Evolutionary conservation across 1,140 invertebrate genomes (phyloP), one percentile per base, ranked within the genome.

Genomic region (Drosophila baimaii): DNA sequence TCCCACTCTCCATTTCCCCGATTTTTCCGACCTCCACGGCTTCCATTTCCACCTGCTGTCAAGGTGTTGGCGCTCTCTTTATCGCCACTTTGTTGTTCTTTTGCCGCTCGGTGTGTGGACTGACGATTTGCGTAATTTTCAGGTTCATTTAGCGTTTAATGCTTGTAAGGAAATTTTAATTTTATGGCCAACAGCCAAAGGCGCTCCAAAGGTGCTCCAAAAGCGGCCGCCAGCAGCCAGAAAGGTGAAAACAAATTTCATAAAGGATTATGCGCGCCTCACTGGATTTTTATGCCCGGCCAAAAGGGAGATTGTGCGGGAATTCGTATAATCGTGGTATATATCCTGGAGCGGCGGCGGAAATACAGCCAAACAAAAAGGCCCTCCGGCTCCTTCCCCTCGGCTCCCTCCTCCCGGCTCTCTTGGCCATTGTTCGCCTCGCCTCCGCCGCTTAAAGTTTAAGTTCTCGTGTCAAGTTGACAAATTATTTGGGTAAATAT

Each of bases 101-200:
- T 73, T 63, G 31, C 52, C 58, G 8, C 39, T 37, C 21, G 29
- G 8, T 62, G 59, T 29, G 44, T 33, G 58, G 74, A 43, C 58
- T 63, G 68, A 63, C 85, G 84, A 89, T 91, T 91, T 91, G 81
- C 85, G 89, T 90, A 89, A 91, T 91, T 91, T 91, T 91, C 89
- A 89, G 89, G 77, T 91, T 91, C 89, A 91, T 91, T 91, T 85
- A 83, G 89, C 85, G 77, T 91, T 89, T 89, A 91, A 91, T 91
- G 89, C 81, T 86, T 91, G 89, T 91, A 86, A 91, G 86, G 76
- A 79, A 85, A 90, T 90, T 90, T 90, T 89, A 90, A 91, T 85
- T 85, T 90, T 81, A 91, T 89, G 84, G 84, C 68, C 73, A 78
- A 75, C 64, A 73, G 80, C 81, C 83, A 84, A 89, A 70, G 62